Conservation (phyloP, 2,113 vertebrate genomes). For the Carollia perspicillata region DNA sequence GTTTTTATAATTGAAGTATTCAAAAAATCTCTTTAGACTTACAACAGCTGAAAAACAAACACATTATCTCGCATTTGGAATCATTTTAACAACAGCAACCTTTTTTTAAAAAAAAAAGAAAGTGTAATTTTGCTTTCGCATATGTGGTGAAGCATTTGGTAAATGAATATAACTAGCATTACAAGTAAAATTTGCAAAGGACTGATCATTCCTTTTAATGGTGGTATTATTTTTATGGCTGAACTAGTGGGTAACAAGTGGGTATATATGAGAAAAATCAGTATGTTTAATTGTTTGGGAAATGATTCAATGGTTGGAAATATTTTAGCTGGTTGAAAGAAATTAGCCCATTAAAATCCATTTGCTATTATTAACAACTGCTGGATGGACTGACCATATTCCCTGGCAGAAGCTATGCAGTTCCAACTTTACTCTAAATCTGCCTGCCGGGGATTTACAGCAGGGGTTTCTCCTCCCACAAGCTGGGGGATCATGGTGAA, state of each 20-base stretch:
- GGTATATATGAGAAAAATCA: slow-evolving; percentile 29
- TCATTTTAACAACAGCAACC: slow-evolving; percentile 74
- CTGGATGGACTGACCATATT: slow-evolving; percentile 6
- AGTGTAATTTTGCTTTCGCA: slow-evolving; percentile 28
- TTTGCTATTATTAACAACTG: slow-evolving; percentile 25
- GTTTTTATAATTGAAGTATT: slow-evolving; percentile 88
- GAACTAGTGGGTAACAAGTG: neutral
- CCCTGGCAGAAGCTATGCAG: neutral
- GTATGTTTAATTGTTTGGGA: slow-evolving; percentile 46
- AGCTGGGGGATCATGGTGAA: neutral
- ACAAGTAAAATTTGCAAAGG: slow-evolving; percentile 21
- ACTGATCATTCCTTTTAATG: neutral
- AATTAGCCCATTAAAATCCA: slow-evolving; percentile 36
- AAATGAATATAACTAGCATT: neutral
- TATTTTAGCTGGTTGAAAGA: slow-evolving; percentile 50
- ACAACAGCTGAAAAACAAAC: slow-evolving; percentile 83
- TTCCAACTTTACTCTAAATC: neutral
- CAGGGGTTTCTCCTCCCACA: neutral
- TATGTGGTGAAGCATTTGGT: slow-evolving; percentile 60
- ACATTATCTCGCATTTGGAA: slow-evolving; percentile 78
- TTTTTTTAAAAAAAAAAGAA: slow-evolving; percentile 65
- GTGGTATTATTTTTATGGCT: slow-evolving; percentile 38
- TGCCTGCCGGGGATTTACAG: neutral
- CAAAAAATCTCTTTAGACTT: slow-evolving; percentile 83
- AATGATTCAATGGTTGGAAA: slow-evolving; percentile 48